A percentile compares a stretch with the other conserved stretches of the same genome.
Evolutionary conservation across 2,888 invertebrate species (phyloP).

Genomic region (Mamestra brassicae): DNA sequence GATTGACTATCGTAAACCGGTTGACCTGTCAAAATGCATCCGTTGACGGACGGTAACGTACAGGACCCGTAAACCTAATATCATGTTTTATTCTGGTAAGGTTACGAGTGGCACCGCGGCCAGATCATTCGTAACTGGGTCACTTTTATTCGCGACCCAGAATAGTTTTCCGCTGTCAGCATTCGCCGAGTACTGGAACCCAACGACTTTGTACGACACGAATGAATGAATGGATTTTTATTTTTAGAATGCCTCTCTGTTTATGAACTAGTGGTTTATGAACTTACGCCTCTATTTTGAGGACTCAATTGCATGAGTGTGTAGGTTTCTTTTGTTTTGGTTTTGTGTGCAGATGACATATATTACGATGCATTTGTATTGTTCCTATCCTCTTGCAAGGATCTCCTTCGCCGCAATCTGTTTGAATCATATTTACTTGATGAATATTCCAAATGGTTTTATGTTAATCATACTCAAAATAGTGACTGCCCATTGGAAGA

Average conservation of each 20-base stretch:
- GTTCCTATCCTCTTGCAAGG: too few relatives aligned
- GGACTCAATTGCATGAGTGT: conserved; percentile 15
- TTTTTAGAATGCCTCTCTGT: conserved; percentile 69
- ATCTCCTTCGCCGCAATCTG: too few relatives aligned
- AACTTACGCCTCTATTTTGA: conserved; percentile 36
- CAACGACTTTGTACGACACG: conserved; percentile 69
- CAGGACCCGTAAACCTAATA: conserved; percentile 39
- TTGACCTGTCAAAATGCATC: not conserved
- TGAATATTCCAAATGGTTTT: too few relatives aligned
- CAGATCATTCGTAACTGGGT: conserved; percentile 84
- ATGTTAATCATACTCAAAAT: not conserved
- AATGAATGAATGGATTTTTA: conserved; percentile 74
- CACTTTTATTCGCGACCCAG: conserved; percentile 82
- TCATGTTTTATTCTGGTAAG: conserved; percentile 66
- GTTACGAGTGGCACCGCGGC: conserved; percentile 67
- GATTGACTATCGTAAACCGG: not conserved
- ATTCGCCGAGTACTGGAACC: conserved; percentile 71
- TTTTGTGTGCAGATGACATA: not conserved
- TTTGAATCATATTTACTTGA: too few relatives aligned
- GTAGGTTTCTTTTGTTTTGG: not conserved
- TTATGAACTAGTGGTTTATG: conserved; percentile 57
- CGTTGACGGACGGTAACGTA: not conserved
- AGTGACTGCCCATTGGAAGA: too few relatives aligned
- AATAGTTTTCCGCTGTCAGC: conserved; percentile 79
- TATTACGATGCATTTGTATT: too few relatives aligned